These are phyloP conservation scores for Antrozous pallidus DNA, from an alignment of 2,797 vertebrate genomes.

Conservation along the genomic window DNA sequence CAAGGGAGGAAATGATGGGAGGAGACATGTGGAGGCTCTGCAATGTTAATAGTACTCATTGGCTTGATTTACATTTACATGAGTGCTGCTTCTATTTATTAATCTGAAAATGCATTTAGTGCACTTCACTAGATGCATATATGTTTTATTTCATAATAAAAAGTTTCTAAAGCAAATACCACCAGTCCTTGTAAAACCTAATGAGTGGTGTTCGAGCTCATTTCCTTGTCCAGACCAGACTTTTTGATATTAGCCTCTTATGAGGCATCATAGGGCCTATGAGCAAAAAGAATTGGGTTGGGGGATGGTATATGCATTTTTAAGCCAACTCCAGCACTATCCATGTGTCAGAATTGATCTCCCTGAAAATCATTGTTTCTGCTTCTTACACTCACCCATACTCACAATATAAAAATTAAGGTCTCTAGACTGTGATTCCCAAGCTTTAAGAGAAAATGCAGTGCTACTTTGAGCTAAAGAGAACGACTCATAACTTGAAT, in stretches of 20 bases:
- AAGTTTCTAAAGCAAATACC: neutral
- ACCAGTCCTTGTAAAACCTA: neutral
- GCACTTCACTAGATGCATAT: neutral
- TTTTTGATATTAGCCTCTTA: neutral
- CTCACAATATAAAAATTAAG: neutral
- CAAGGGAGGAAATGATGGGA: neutral
- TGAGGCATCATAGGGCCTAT: neutral
- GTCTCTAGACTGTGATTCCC: slow-evolving; percentile 15
- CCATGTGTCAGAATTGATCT: neutral
- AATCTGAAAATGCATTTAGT: neutral
- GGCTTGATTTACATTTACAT: neutral
- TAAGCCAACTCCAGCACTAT: neutral
- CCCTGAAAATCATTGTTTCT: neutral
- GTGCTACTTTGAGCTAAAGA: slow-evolving; percentile 69
- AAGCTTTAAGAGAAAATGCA: slow-evolving; percentile 71
- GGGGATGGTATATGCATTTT: neutral
- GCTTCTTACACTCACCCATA: neutral
- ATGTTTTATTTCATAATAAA: slow-evolving; percentile 6
- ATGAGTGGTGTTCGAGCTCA: neutral
- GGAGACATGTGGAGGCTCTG: neutral
- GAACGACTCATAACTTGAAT: slow-evolving; percentile 74
- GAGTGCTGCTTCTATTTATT: neutral
- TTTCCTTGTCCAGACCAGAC: neutral
- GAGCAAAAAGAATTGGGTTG: neutral
- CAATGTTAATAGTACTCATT: neutral